Base-by-base conservation (phyloP, 2,888 invertebrate genomes). In the Lepeophtheirus nordmannii region DNA sequence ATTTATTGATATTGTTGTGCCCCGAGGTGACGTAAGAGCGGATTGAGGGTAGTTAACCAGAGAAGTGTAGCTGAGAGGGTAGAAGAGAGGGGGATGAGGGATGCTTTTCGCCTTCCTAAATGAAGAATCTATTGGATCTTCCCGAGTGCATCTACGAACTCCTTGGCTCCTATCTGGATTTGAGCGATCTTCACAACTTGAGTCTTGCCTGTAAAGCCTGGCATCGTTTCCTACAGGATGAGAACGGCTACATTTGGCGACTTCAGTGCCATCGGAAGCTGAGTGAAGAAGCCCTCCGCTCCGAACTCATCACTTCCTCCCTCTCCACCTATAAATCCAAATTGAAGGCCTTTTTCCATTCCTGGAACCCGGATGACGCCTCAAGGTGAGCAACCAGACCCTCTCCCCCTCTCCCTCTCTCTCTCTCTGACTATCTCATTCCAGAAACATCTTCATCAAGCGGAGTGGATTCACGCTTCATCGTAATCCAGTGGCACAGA, bases 301-400 rank as follows among this genome's bases (percentile, higher is more conserved):
- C 90, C 78, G 91, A 92, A 10, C 92, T 93, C 77, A 80, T 97
- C 72, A 80, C 97, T 66, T 84, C 87, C 59, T 87, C 89, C 70
- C 85, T 91, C 70, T 84, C 86, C 67, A 89, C 91, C 8, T 92
- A 87, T 75, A 96, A 92, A 80, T 85, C 90, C 30, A 96, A 96
- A 79, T 79, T 97, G 70, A 82, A 90, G 72, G 94, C 97, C 14
- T 92, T 86, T 77, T 86, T 85, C 74, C 89, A 93, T 77, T 88
- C 96, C 0, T 98, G 97, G 97, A 97, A 92, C 77, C 89, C 93
- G 11, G 85, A 87, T 75, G 97, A 98, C 76, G 93, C 94, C 76
- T 97, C 96, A 62, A 62, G 57, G 57, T 57, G 11, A 57, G 57
- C 30, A 23, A 53, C 3, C 8, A 46, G 11, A n/a, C 11, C 11